Percentiles rank a stretch among this genome's conserved stretches.
Conservation (phyloP, 1,140 invertebrate species). For the Tetragonula clypearis region DNA sequence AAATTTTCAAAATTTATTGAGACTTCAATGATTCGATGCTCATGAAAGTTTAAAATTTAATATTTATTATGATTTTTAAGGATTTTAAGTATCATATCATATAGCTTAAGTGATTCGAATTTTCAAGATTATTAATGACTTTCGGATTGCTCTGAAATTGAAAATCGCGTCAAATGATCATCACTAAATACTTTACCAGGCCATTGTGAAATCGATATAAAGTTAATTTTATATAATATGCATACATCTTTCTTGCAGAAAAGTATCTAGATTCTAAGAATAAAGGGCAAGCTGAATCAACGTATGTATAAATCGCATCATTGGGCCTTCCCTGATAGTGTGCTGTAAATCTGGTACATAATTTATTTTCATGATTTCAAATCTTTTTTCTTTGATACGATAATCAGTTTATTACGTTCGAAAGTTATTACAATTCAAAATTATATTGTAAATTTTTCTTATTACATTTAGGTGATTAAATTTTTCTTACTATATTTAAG, state of each 20-base stretch:
- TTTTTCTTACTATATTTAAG: background rate
- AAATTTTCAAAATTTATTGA: too few relatives aligned
- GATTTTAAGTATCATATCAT: background rate
- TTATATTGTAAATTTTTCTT: slow-evolving; percentile 10
- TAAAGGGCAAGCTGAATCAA: slow-evolving; percentile 81
- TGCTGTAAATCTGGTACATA: slow-evolving; percentile 79
- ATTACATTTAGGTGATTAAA: background rate
- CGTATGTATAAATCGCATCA: slow-evolving; percentile 80
- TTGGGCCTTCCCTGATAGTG: slow-evolving; percentile 76
- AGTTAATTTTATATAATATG: slow-evolving; percentile 69
- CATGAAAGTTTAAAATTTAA: background rate
- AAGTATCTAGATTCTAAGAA: slow-evolving; percentile 81
- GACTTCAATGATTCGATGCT: too few relatives aligned
- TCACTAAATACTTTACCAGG: slow-evolving; percentile 27
- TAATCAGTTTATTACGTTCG: slow-evolving; percentile 69
- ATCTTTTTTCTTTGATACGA: slow-evolving; percentile 35
- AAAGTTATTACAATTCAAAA: background rate
- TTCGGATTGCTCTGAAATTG: background rate
- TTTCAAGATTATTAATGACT: background rate
- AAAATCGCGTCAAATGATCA: background rate
- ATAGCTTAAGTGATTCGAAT: background rate
- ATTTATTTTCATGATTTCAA: slow-evolving; percentile 78
- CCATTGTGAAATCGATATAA: slow-evolving; percentile 51
- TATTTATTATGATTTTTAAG: slow-evolving; percentile 1
- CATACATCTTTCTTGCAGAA: slow-evolving; percentile 80